Conservation (phyloP, 37 sponge, comb jelly and placozoan genomes). For the Oscarella lobularis region DNA sequence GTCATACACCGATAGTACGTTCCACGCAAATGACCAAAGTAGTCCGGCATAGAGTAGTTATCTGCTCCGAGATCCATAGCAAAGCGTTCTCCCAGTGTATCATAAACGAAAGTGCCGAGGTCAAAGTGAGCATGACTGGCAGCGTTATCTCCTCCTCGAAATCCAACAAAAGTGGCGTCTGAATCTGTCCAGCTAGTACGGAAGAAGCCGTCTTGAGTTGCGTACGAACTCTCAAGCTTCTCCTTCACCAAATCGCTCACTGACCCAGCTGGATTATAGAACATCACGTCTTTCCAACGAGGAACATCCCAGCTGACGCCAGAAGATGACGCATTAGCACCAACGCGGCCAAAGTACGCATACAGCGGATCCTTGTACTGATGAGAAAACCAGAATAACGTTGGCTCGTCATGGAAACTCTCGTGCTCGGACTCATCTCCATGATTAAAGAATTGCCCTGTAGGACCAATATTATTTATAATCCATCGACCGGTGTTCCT, state of each 20-base stretch:
- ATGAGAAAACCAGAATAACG: not conserved
- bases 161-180: not conserved
- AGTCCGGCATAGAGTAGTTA: not conserved
- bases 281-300: no score
- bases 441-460: not conserved
- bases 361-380: no score
- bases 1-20: not conserved
- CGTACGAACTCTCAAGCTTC: not conserved
- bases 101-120: not conserved
- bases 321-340: no score
- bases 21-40: not conserved
- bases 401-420: not conserved
- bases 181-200: not conserved
- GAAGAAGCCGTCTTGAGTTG: not conserved
- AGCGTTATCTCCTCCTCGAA: not conserved
- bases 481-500: not conserved
- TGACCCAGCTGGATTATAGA: no score
- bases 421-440: not conserved
- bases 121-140: not conserved
- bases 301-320: no score
- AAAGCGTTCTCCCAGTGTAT: not conserved
- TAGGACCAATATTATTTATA: not conserved
- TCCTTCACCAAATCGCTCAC: not conserved
- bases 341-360: no score
- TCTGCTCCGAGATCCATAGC: not conserved